Conservation (phyloP, 2,113 vertebrate genomes). For the Laticauda laticaudata region DNA sequence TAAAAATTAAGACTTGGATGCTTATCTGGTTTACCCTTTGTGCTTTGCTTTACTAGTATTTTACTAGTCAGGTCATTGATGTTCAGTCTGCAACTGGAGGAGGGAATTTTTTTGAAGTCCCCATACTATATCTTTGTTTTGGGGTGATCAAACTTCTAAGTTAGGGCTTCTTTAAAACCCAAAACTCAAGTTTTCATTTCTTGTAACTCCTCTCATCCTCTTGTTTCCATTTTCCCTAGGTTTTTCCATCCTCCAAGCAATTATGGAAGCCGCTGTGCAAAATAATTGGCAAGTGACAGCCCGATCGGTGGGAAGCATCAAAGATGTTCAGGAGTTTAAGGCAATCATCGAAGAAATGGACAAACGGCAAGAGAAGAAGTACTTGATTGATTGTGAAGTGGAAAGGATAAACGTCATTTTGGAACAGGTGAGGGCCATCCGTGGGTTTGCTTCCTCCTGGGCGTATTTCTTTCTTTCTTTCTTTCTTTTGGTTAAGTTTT, state of each 20-base stretch:
- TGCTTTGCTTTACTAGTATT: not conserved
- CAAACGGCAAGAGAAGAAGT: conserved; percentile 95
- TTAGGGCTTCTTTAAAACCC: conserved; percentile 3
- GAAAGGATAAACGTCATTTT: conserved; percentile 95
- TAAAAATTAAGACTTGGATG: not conserved
- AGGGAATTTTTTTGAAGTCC: not conserved
- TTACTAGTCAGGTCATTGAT: not conserved
- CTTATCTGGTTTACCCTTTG: not conserved
- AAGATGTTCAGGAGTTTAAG: conserved; percentile 91
- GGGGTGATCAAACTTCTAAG: not conserved
- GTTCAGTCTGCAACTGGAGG: not conserved
- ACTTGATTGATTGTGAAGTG: conserved; percentile 95
- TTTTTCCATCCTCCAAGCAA: conserved; percentile 97
- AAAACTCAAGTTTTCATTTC: conserved; percentile 10
- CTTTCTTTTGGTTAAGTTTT: no score
- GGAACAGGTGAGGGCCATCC: conserved; percentile 84
- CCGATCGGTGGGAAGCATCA: conserved; percentile 92
- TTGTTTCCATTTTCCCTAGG: conserved; percentile 70
- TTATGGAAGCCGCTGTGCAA: conserved; percentile 97
- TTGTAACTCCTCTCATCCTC: not conserved
- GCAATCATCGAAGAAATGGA: conserved; percentile 99
- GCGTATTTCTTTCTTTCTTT: not conserved
- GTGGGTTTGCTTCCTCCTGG: not conserved
- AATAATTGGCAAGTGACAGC: conserved; percentile 99
- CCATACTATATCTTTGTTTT: not conserved